Evolutionary conservation across 2,888 invertebrate genomes (phyloP).

Genomic region (Limnephilus marmoratus): DNA sequence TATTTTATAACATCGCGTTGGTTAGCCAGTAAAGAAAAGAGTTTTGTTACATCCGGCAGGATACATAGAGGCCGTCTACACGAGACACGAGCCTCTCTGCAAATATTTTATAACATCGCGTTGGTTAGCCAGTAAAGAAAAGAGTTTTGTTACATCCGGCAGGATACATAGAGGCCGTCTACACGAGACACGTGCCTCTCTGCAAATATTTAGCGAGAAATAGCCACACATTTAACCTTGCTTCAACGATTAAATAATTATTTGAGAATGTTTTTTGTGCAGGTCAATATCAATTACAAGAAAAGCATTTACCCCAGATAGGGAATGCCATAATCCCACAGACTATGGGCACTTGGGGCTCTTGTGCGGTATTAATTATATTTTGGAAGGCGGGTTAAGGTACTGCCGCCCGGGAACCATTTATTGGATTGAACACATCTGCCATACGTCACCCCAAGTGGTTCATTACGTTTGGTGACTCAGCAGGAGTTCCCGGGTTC

Average conservation of each 20-base stretch:
- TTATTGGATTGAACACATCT: too few relatives aligned
- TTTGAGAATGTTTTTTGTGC: not conserved
- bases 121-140: not conserved
- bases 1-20: not conserved
- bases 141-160: not conserved
- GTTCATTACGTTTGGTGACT: too few relatives aligned
- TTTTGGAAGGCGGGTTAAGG: too few relatives aligned
- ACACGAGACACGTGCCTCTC: not conserved
- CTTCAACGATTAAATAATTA: not conserved
- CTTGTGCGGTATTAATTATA: too few relatives aligned
- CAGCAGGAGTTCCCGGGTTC: too few relatives aligned
- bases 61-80: not conserved
- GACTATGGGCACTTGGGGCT: too few relatives aligned
- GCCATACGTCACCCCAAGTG: too few relatives aligned
- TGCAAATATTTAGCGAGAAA: not conserved
- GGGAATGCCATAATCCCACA: too few relatives aligned
- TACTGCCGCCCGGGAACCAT: too few relatives aligned
- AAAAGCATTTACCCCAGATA: not conserved
- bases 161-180: not conserved
- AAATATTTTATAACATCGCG: not conserved
- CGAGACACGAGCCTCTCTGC: not conserved
- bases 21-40: not conserved
- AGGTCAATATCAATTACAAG: not conserved
- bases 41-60: not conserved
- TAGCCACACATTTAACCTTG: not conserved